phyloP scores from a whole-genome alignment of 2,113 vertebrate genomes.

The Cottus gobio region DNA sequence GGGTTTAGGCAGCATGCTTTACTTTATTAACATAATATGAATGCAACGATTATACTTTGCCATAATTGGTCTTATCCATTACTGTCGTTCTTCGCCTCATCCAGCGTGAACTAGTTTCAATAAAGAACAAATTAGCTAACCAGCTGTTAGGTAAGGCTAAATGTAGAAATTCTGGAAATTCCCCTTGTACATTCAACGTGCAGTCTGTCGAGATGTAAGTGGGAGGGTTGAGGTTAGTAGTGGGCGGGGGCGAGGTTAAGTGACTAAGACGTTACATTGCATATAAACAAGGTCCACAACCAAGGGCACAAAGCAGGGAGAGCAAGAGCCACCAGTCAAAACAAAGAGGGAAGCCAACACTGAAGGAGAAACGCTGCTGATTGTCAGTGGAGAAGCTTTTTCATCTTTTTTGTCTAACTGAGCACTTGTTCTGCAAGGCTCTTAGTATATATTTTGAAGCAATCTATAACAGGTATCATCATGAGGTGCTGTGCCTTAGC shows the following conservation, averaged over 20 bases:
- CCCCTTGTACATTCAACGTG: slow-evolving; percentile 49
- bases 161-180: slow-evolving; percentile 75
- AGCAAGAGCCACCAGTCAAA: slow-evolving; percentile 52
- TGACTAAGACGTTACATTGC: slow-evolving; percentile 73
- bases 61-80: slow-evolving; percentile 19
- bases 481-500: slow-evolving; percentile 75
- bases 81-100: neutral
- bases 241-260: slow-evolving; percentile 55
- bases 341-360: slow-evolving; percentile 42
- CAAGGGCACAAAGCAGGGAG: slow-evolving; percentile 39
- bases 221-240: slow-evolving; percentile 70
- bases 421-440: slow-evolving; percentile 15
- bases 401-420: neutral
- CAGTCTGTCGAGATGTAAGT: slow-evolving; percentile 41
- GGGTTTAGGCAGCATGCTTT: neutral
- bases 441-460: neutral
- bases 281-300: slow-evolving; percentile 76
- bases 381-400: slow-evolving; percentile 34
- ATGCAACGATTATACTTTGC: neutral
- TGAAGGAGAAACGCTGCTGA: slow-evolving; percentile 15
- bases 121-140: slow-evolving; percentile 27
- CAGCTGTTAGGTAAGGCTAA: slow-evolving; percentile 51
- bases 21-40: neutral
- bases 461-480: slow-evolving; percentile 51
- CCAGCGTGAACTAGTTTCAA: neutral